Base-by-base conservation (phyloP, 1,140 invertebrate genomes). In the Cydia fagiglandana region DNA sequence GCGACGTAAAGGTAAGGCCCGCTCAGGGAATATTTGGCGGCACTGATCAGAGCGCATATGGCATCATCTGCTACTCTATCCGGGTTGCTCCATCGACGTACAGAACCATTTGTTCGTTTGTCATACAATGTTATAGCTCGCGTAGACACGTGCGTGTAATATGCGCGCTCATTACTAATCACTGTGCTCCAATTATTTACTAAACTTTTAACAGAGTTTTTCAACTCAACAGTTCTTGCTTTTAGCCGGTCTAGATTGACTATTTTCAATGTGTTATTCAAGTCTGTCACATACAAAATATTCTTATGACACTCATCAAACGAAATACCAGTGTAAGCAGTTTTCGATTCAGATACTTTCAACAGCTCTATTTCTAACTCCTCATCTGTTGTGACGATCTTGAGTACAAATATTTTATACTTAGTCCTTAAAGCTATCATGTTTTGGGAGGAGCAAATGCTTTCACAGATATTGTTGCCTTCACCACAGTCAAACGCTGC, bases 241-340 rank as follows among this genome's bases (percentile, higher is more conserved):
- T 81, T 83, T 78, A 91, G 79, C 76, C 87, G 85, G 34, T 91
- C 88, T 74, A 90, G 77, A 79, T 91, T 92, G 5, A 92, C 80
- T 74, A 92, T 89, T 64, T 78, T 85, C 38, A 92, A 75, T 41
- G 84, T 86, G 28, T 83, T 76, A 45, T 91, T 83, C 66, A 92
- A 75, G 61, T 81, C 83, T 66, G 86, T 88, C 0, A 87, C 80
- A 83, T 91, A 91, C 9, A 91, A 74, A 56, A 93, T 91, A 73
- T 91, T 90, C 73, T 83, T 89, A 75, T 92, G 90, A 75, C 83
- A 81, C 24, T 79, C 80, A 74, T 92, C 91, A 83, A 91, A 91
- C n/a, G 85, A 82, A 75, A 92, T 87, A 34, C 88, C 80, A 1
- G 88, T 91, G 73, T 86, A 91, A 2, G 86, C 84, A 17, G 86